Evolutionary conservation across 2,888 invertebrate genomes (phyloP).

Genomic region (Busseola fusca): DNA sequence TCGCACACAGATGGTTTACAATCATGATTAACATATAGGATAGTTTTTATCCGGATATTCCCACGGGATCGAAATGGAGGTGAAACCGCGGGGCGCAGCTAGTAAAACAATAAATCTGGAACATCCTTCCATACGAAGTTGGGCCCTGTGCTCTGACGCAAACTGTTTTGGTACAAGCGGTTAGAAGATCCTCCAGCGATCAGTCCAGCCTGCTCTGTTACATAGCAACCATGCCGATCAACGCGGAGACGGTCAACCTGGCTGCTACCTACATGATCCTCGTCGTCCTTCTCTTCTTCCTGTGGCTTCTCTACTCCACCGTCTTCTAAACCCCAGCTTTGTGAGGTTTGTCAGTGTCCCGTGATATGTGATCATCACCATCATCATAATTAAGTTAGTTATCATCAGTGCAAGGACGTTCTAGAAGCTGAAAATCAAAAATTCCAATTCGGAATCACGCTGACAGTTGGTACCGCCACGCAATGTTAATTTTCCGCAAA

Average conservation of each 20-base stretch:
- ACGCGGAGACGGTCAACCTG: conserved; percentile 91
- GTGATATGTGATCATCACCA: conserved; percentile 24
- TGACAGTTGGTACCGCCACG: conserved; percentile 8
- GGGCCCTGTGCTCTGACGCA: conserved; percentile 79
- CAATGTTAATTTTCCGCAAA: conserved; percentile 51
- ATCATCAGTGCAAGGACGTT: background rate
- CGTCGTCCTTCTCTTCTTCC: conserved; percentile 90
- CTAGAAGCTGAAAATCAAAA: background rate
- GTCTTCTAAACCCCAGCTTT: conserved; percentile 75
- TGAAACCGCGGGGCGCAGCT: too few relatives aligned
- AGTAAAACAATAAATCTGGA: conserved; percentile 21
- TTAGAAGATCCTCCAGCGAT: conserved; percentile 70
- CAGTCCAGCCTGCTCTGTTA: conserved; percentile 74
- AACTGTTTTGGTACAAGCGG: conserved; percentile 62
- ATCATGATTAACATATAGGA: too few relatives aligned
- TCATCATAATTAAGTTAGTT: background rate
- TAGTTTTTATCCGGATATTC: too few relatives aligned
- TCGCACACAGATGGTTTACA: too few relatives aligned
- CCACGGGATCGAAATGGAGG: too few relatives aligned
- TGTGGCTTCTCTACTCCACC: conserved; percentile 91
- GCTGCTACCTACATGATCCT: conserved; percentile 92
- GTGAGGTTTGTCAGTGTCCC: conserved; percentile 60
- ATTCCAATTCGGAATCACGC: background rate
- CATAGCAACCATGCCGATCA: conserved; percentile 83
- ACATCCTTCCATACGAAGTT: conserved; percentile 68